Evolutionary conservation across 23 tunicate species (phyloP), one percentile per base, ranked within the genome.

Genomic region (Diplosoma virens): DNA sequence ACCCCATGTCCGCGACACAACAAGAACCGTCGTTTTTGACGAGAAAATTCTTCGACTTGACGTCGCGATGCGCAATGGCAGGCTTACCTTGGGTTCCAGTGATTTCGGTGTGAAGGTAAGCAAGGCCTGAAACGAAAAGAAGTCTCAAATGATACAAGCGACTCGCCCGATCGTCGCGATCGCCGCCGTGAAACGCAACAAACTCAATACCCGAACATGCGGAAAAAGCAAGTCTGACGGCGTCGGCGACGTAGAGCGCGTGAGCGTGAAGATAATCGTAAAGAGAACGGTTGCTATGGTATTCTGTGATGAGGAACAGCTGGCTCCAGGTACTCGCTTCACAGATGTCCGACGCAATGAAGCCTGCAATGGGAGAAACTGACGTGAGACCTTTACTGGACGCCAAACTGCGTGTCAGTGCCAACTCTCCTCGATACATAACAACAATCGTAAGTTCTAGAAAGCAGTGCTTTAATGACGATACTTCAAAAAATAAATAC

Each of bases 21-120:
- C 99, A 95, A 24, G 70, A 79, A 0, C 99, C 99, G 66, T 90
- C 96, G 9, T 30, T 55, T 54, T 89, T 89, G 27, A 95, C 97
- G 56, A 95, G 47, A 55, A 95, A 84, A 59, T 95, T 95, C 66
- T 90, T 89, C 52, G 96, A 86, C 59, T 89, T 95, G 79, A 95
- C 77, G 72, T 95, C 99, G 27, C 99, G 75, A 65, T 95, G 99
- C 3, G 99, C 99, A 37, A 95, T 95, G 24, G 85, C 96, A 1
- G 96, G 93, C 55, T 95, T 95, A 26, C 94, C 93, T 75, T 95
- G 87, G 9, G 99, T 95, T 16, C 99, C 99, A 45, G 88, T 76
- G 56, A 95, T 90, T 66, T 89, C 96, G 14, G 82, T 89, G 58
- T 95, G 99, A 14, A 95, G 88, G 47, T 95, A 96, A 23, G 92